Conservation (phyloP, 2,797 vertebrate genomes). For the Pristis pectinata region DNA sequence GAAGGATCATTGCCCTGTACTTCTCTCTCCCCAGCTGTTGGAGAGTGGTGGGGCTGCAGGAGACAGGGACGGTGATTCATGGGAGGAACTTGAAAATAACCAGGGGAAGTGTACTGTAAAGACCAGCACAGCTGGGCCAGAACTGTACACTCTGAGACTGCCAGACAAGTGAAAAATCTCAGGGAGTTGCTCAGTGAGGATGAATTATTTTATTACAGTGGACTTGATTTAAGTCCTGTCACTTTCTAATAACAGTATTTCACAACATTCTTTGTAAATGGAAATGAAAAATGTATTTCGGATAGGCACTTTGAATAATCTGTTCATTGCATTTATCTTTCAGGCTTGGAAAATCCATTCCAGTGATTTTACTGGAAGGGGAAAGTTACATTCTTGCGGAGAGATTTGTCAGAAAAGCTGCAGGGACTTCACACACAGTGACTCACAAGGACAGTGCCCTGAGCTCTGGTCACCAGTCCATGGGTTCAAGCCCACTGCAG, state of each 20-base stretch:
- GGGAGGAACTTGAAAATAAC: no score
- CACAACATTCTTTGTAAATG: not conserved
- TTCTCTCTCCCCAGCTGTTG: no score
- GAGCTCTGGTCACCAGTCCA: no score
- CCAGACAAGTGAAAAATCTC: not conserved
- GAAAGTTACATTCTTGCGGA: no score
- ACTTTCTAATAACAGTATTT: no score
- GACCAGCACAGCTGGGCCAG: not conserved
- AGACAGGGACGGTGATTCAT: no score
- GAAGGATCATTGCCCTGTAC: no score
- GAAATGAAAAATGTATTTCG: not conserved
- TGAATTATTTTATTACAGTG: not conserved
- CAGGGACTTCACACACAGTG: no score
- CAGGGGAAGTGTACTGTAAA: not conserved
- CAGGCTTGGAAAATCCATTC: not conserved
- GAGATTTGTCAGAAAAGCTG: no score
- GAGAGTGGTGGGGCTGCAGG: no score
- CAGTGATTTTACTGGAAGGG: not conserved
- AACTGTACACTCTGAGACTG: not conserved
- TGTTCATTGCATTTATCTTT: not conserved
- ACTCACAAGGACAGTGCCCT: no score
- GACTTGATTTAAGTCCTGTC: not conserved
- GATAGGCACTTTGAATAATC: not conserved
- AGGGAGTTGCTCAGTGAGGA: not conserved
- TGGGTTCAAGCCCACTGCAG: no score